Evolutionary conservation across 2,797 vertebrate species (phyloP), one percentile per base, ranked within the genome.

Genomic region (Loriculus beryllinus): DNA sequence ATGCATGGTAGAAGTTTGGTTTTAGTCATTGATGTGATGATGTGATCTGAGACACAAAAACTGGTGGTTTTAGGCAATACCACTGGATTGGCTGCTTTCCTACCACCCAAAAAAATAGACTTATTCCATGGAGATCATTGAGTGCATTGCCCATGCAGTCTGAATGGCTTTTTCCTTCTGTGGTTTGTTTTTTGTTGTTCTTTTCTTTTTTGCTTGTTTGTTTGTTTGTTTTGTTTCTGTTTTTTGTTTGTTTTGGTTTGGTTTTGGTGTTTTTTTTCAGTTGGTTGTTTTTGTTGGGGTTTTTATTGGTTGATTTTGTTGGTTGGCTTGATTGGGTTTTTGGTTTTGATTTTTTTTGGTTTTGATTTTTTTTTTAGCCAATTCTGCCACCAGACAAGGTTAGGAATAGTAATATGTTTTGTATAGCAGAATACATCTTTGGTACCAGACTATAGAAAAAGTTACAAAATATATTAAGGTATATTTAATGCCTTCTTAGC

Each of bases 101-200:
- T 57, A 3, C 26, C 23, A 37, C 26, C 10, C 18, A 7, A 33
- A 42, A 70, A 90, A 75, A 31, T 4, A 20, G 37, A 15, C 56
- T 35, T 68, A 10, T 82, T 89, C 45, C 39, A 2, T 25, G 48
- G 40, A 89, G 59, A 81, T 16, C 25, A 12, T 6, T n/a, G 39
- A 80, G 20, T 43, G 3, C 17, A 78, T 81, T 43, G 19, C 26
- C 43, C 6, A 9, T 1, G 5, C 6, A 10, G 21, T 72, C 39
- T 72, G 68, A 85, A 64, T 67, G 19, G 13, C n/a, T 59, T 93
- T 92, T 88, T 72, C 20, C 20, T 85, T 79, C 33, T 45, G 8
- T 47, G 12, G 14, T 40, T 25, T 57, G 14, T 26, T 31, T 19
- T 29, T 31, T 19, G 19, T 43, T 19, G 10, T 49, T 33, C 33